phyloP scores from a whole-genome alignment of 2,113 vertebrate genomes.

The Antechinus flavipes region DNA sequence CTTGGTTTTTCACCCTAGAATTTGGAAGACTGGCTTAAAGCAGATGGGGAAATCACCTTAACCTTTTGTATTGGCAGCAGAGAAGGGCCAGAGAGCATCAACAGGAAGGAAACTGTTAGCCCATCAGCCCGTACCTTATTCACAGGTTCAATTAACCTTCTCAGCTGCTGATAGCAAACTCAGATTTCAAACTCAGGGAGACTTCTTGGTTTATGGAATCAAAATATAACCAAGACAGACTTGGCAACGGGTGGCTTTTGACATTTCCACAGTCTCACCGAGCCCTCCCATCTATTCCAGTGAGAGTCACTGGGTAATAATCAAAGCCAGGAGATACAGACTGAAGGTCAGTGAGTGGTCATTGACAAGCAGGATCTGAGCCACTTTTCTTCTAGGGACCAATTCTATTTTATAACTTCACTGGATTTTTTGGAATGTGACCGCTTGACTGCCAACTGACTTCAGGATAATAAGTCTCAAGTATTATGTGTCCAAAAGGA shows the following conservation, averaged over 20 bases:
- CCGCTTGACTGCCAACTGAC: conserved; percentile 25
- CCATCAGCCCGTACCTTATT: neutral
- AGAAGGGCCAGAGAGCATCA: conserved; percentile 1
- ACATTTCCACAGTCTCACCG: neutral
- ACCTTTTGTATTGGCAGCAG: conserved; percentile 12
- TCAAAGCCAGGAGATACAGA: neutral
- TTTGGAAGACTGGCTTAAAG: neutral
- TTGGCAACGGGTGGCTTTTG: conserved; percentile 27
- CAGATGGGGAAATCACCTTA: neutral
- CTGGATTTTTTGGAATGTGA: conserved; percentile 28
- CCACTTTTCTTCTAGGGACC: neutral
- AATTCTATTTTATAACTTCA: conserved; percentile 4
- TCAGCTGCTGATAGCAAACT: conserved; percentile 21
- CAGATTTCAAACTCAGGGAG: conserved; percentile 37
- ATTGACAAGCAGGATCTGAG: neutral
- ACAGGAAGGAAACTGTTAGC: neutral
- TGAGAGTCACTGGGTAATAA: conserved; percentile 38
- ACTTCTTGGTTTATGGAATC: neutral
- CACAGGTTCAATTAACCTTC: neutral
- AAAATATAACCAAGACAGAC: neutral
- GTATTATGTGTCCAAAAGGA: conserved; percentile 30
- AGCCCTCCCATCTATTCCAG: conserved; percentile 2
- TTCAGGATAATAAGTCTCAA: conserved; percentile 32
- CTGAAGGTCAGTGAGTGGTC: neutral
- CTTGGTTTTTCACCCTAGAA: neutral